Evolutionary conservation across 1,140 invertebrate genomes (phyloP), one percentile per base, ranked within the genome.

Genomic region (Drosophila obscura): DNA sequence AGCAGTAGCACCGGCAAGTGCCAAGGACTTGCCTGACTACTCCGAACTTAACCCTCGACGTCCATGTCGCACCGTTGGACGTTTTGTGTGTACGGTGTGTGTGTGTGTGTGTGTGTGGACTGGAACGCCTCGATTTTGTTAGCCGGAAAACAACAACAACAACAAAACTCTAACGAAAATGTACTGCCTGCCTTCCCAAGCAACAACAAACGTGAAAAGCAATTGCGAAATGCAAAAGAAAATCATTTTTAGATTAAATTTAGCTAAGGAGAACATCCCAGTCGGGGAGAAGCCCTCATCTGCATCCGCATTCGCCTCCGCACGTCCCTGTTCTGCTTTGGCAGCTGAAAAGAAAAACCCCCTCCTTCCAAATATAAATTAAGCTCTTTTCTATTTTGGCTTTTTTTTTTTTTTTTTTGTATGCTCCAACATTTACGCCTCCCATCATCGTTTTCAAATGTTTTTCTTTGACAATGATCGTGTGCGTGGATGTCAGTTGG

Each of bases 111-210:
- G 9, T 11, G 35, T 39, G 35, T 13, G 35, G 3, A 1, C 11
- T 35, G 3, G 3, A 35, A 35, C 31, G 31, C 31, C 31, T 35
- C 31, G 31, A 35, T 35, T 35, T 35, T 35, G 31, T 35, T 11
- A 35, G 9, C 31, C 31, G 31, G 8, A 35, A 35, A 35, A 35
- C 31, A 35, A 35, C 31, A 9, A 69, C 69, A 28, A n/a, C n/a
- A n/a, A n/a, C n/a, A n/a, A n/a, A n/a, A n/a, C n/a, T n/a, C 19
- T 28, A 28, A 35, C 8, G 9, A 35, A 35, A 35, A 39, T 39
- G 35, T 13, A 39, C 82, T 85, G 81, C 81, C 81, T 69, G 81
- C 73, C 73, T 87, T 65, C 69, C 77, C 85, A 60, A 73, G 52
- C 31, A 19, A 56, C 28, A 53, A 60, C 61, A 59, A 60, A 66